These are phyloP conservation scores for Campylomormyrus tamandua DNA, from an alignment of 2,113 vertebrate species.

Conservation along the genomic window DNA sequence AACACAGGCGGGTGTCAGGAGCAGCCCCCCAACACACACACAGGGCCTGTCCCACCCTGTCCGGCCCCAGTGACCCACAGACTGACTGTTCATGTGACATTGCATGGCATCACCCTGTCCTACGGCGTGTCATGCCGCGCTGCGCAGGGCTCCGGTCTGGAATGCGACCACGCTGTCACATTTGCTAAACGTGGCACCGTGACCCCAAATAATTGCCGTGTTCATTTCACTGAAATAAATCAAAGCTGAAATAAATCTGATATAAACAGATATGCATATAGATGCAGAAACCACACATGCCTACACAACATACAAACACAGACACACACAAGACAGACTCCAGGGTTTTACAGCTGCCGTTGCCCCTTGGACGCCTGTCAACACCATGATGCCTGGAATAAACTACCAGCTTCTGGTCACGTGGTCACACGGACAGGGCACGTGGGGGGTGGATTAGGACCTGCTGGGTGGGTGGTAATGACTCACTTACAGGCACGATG, in stretches of 20 bases:
- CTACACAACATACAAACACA: background rate
- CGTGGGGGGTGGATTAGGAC: slow-evolving; percentile 8
- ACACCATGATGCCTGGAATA: slow-evolving; percentile 35
- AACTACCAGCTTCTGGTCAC: slow-evolving; percentile 20
- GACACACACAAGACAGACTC: background rate
- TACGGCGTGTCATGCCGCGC: background rate
- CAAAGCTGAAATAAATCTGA: background rate
- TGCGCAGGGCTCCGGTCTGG: too few species aligned
- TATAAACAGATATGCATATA: background rate
- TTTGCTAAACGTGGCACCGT: background rate
- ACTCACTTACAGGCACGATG: background rate
- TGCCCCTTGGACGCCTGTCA: slow-evolving; percentile 48
- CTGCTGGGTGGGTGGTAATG: slow-evolving; percentile 8
- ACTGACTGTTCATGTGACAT: background rate
- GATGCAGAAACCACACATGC: background rate
- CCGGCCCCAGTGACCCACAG: background rate
- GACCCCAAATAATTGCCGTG: background rate
- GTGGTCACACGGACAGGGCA: slow-evolving; percentile 10
- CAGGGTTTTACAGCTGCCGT: slow-evolving; percentile 45
- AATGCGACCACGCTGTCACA: background rate
- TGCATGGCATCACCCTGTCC: background rate
- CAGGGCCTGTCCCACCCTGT: background rate
- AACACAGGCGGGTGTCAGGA: slow-evolving; percentile 23
- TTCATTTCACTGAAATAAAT: background rate
- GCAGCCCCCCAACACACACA: background rate